Evolutionary conservation across 2,113 vertebrate genomes (phyloP).

Genomic region (Anarrhichthys ocellatus): DNA sequence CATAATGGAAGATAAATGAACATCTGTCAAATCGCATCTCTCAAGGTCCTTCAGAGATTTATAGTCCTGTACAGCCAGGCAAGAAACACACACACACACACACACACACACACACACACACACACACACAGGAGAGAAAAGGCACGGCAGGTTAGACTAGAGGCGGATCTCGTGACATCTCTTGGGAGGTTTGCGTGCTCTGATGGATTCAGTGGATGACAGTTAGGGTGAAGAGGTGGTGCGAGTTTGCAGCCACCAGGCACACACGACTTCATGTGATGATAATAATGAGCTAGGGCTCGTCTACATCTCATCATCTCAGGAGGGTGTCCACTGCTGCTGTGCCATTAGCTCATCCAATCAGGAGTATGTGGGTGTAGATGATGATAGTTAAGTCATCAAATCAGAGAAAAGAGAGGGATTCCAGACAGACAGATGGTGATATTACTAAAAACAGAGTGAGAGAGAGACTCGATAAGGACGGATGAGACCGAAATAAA

Average conservation of each 20-base stretch:
- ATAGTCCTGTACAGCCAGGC: conserved; percentile 33
- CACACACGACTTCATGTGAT: conserved; percentile 45
- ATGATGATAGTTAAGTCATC: conserved; percentile 42
- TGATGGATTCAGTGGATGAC: conserved; percentile 18
- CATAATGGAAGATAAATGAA: conserved; percentile 43
- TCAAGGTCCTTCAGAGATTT: conserved; percentile 27
- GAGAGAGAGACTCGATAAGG: conserved; percentile 27
- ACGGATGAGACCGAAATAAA: conserved; percentile 49
- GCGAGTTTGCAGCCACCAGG: conserved; percentile 26
- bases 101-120: conserved; percentile 1
- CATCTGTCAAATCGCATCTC: conserved; percentile 62
- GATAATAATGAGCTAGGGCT: conserved; percentile 43
- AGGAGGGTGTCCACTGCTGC: conserved; percentile 41
- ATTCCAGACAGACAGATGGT: conserved; percentile 60
- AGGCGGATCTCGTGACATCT: conserved; percentile 41
- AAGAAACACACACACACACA: conserved; percentile 22
- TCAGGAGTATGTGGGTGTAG: conserved; percentile 51
- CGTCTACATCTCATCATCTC: conserved; percentile 45
- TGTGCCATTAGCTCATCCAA: conserved; percentile 55
- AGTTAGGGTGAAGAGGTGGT: conserved; percentile 9
- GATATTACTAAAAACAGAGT: conserved; percentile 59
- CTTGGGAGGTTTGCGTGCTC: conserved; percentile 31
- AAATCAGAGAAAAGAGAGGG: conserved; percentile 43
- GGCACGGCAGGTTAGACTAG: conserved; percentile 20
- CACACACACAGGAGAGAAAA: conserved; percentile 14